Conservation (phyloP, 2,113 vertebrate species). For the Dicaeum eximium region DNA sequence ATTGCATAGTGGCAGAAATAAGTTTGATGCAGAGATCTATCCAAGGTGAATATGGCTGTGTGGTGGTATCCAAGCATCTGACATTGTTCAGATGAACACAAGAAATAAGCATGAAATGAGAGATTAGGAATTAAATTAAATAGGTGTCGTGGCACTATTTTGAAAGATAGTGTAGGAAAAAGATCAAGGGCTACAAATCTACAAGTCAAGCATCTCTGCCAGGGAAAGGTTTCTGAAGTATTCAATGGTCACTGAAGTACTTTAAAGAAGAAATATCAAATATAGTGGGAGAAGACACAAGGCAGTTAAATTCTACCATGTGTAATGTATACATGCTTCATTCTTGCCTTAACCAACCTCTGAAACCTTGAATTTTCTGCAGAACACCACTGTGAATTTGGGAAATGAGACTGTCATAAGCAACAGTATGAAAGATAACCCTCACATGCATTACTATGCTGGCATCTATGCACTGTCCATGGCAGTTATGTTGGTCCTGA, state of each 20-base stretch:
- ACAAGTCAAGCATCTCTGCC: neutral
- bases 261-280: neutral
- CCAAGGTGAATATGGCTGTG: neutral
- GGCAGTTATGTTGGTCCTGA: slow-evolving; percentile 88
- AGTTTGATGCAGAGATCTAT: neutral
- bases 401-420: slow-evolving; percentile 81
- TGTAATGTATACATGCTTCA: neutral
- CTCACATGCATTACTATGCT: slow-evolving; percentile 85
- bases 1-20: neutral
- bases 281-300: neutral
- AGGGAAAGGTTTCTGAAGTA: neutral
- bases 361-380: neutral
- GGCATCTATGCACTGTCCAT: slow-evolving; percentile 89
- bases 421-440: slow-evolving; percentile 88
- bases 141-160: neutral
- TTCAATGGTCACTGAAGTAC: neutral
- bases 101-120: neutral
- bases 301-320: neutral
- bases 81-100: neutral
- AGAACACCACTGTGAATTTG: slow-evolving; percentile 80
- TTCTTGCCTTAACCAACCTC: neutral
- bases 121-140: neutral
- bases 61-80: neutral
- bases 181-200: neutral
- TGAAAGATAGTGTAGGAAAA: neutral